A percentile compares a stretch with the other conserved stretches of the same genome.
These are phyloP conservation scores for Drosophila testacea DNA, from an alignment of 2,888 invertebrate genomes.

Conservation along the genomic window DNA sequence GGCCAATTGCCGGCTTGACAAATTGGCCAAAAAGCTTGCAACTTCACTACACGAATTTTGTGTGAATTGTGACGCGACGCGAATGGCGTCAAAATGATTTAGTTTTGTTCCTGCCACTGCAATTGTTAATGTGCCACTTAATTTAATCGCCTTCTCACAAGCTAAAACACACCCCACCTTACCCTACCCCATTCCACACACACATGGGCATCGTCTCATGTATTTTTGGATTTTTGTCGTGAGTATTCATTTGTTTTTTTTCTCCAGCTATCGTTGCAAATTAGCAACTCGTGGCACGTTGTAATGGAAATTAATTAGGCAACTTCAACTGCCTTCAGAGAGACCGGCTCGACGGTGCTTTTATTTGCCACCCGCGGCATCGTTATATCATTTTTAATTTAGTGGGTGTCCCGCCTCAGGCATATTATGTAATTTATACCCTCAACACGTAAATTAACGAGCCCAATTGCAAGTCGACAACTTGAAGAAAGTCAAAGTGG, in stretches of 20 bases:
- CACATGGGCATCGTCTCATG: conserved; percentile 22
- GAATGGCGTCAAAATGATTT: conserved; percentile 82
- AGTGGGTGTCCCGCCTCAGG: conserved; percentile 72
- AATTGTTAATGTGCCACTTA: conserved; percentile 73
- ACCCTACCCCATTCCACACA: neutral
- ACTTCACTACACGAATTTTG: conserved; percentile 50
- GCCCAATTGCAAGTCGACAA: conserved; percentile 45
- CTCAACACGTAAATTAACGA: conserved; percentile 69
- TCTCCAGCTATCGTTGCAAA: conserved; percentile 50
- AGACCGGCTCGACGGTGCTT: conserved; percentile 36
- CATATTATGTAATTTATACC: conserved; percentile 72
- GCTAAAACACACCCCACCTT: neutral
- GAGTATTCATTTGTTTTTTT: conserved; percentile 18
- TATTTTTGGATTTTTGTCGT: conserved; percentile 34
- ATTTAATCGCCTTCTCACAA: conserved; percentile 62
- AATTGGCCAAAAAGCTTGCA: conserved; percentile 65
- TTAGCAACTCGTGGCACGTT: conserved; percentile 78
- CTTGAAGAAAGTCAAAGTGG: conserved; percentile 5
- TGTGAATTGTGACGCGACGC: conserved; percentile 72
- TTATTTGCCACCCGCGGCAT: conserved; percentile 56
- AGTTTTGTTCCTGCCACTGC: conserved; percentile 62
- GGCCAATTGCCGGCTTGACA: conserved; percentile 76
- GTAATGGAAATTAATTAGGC: conserved; percentile 82
- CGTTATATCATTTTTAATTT: conserved; percentile 82
- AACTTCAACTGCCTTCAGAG: conserved; percentile 58